phyloP scores from a whole-genome alignment of 23 tunicate genomes.

The Trididemnum nubilum region DNA sequence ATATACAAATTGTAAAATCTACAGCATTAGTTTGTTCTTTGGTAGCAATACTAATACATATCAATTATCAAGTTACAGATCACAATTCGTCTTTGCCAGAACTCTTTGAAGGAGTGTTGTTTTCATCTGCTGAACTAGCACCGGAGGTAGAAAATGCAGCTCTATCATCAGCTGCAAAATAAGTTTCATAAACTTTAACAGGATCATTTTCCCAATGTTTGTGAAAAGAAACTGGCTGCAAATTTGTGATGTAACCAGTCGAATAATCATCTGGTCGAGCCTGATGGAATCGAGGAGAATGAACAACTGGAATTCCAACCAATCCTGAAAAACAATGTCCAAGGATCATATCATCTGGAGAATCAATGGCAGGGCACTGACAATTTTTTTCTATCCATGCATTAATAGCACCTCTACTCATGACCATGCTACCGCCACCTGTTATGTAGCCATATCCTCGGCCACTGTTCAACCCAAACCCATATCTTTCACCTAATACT shows the following conservation, averaged over 20 bases:
- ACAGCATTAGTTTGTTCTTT: too few species aligned
- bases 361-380: conserved; percentile 63
- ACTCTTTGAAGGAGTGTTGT: too few species aligned
- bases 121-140: background rate
- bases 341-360: conserved; percentile 93
- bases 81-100: too few species aligned
- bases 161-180: conserved; percentile 72
- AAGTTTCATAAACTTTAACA: conserved; percentile 62
- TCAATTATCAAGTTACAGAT: too few species aligned
- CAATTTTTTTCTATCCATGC: conserved; percentile 64
- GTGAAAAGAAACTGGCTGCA: conserved; percentile 85
- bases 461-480: conserved; percentile 62
- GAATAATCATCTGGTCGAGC: conserved; percentile 89
- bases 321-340: conserved; percentile 63
- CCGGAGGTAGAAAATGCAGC: background rate
- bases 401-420: conserved; percentile 67
- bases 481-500: conserved; percentile 87
- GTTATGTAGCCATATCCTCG: conserved; percentile 91
- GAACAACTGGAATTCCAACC: conserved; percentile 70
- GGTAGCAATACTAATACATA: too few species aligned
- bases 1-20: too few species aligned
- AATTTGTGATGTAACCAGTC: conserved; percentile 61
- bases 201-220: conserved; percentile 94
- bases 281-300: conserved; percentile 89
- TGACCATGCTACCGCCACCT: conserved; percentile 95